Evolutionary conservation across 64 coral and sea anemone species (phyloP), one percentile per base, ranked within the genome.

Genomic region (Orbicella faveolata): DNA sequence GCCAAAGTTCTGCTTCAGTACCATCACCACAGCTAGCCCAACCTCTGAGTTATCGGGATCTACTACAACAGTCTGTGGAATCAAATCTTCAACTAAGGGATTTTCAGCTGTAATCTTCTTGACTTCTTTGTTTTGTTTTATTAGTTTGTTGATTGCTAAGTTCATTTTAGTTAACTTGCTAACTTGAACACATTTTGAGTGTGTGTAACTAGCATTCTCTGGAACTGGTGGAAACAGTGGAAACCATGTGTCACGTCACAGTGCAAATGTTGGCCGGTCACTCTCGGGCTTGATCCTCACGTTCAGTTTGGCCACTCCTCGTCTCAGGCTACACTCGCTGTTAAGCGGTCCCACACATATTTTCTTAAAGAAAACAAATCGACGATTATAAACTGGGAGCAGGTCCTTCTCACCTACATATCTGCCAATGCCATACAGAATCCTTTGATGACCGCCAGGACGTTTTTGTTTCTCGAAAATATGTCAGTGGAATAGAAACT

Each of bases 181-280:
- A 36, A 83, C 61, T 35, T 41, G 7, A 4, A 63, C 39, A 20
- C 61, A 66, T 66, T 65, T 83, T 30, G 30, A 30, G 30, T 30
- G 30, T 19, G 63, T 41, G 15, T 62, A 13, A 35, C 61, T 83
- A 17, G 13, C 15, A 39, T 83, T 83, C 80, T 83, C 80, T 14
- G 61, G 80, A 39, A 83, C 16, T 20, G 80, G 80, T 11, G 80
- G 80, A 39, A 83, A 83, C 30, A 30, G 30, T 16, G 63, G 35
- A 66, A 66, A 25, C 9, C 34, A 83, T 30, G 62, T 83, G 12
- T 83, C 34, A 8, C 48, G 44, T 23, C 21, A 18, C 21, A 83
- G 14, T 35, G 33, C 14, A 39, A 83, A 35, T 19, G 10, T 66
- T 18, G 80, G 80, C 3, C 30, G 80, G 7, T 62, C 34, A 35